Percentiles rank a stretch among this genome's conserved stretches.
phyloP scores from a whole-genome alignment of 2,113 vertebrate genomes.

The Macrotis lagotis region DNA sequence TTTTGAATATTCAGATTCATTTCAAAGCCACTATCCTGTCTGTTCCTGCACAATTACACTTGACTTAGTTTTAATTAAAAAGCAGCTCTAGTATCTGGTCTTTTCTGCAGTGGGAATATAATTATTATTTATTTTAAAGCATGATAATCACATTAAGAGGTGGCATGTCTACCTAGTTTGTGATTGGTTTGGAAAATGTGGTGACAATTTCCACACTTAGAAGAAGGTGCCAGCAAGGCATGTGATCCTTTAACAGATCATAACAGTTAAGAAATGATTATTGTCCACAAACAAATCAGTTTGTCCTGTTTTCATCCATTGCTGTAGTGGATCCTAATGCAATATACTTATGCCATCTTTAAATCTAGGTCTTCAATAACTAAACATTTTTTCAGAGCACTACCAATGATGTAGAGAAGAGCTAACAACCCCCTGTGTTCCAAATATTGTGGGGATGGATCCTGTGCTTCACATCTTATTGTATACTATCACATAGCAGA shows the following conservation, averaged over 20 bases:
- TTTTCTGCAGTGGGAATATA: slow-evolving; percentile 71
- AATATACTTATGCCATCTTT: neutral
- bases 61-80: slow-evolving; percentile 77
- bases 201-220: neutral
- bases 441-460: neutral
- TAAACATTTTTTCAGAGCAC: neutral
- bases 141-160: neutral
- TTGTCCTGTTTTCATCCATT: neutral
- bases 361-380: neutral
- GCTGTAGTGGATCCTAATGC: neutral
- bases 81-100: slow-evolving; percentile 47
- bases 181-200: neutral
- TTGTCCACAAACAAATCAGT: neutral
- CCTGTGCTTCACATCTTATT: neutral
- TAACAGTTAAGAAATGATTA: neutral
- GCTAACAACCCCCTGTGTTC: neutral
- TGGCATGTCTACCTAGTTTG: neutral
- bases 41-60: slow-evolving; percentile 65
- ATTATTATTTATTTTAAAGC: slow-evolving; percentile 72
- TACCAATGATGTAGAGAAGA: neutral
- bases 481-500: neutral
- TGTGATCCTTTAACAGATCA: neutral
- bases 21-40: slow-evolving; percentile 54
- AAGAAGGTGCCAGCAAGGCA: neutral
- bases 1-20: slow-evolving; percentile 48